phyloP scores from a whole-genome alignment of 2,113 vertebrate species.

The Oreotrochilus melanogaster region DNA sequence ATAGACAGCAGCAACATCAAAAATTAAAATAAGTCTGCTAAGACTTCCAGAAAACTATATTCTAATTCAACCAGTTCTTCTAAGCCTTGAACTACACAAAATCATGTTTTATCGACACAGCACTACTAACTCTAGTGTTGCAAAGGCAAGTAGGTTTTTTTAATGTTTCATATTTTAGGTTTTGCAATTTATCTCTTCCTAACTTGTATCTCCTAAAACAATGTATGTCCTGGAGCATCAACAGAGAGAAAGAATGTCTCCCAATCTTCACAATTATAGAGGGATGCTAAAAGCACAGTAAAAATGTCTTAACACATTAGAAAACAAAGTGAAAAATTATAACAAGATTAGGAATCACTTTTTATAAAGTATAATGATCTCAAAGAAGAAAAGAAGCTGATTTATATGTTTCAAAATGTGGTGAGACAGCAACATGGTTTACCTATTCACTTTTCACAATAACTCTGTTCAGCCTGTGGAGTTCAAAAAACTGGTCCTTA shows the following conservation, averaged over 20 bases:
- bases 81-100: neutral
- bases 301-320: neutral
- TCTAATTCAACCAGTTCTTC: neutral
- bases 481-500: neutral
- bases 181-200: neutral
- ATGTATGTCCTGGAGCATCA: neutral
- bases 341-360: fast-evolving
- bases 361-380: neutral
- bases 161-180: neutral
- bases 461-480: neutral
- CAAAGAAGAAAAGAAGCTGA: neutral
- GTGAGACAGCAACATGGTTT: neutral
- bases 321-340: neutral
- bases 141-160: neutral
- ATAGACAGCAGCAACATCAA: no score
- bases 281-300: neutral
- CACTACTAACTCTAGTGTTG: neutral
- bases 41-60: neutral
- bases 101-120: neutral
- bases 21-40: neutral
- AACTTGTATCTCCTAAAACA: neutral
- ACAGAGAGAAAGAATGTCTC: neutral
- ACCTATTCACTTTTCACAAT: neutral
- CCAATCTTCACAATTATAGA: neutral
- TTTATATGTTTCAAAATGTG: neutral